Base-by-base conservation (phyloP, 2,797 vertebrate species). In the Urosaurus nigricauda region DNA sequence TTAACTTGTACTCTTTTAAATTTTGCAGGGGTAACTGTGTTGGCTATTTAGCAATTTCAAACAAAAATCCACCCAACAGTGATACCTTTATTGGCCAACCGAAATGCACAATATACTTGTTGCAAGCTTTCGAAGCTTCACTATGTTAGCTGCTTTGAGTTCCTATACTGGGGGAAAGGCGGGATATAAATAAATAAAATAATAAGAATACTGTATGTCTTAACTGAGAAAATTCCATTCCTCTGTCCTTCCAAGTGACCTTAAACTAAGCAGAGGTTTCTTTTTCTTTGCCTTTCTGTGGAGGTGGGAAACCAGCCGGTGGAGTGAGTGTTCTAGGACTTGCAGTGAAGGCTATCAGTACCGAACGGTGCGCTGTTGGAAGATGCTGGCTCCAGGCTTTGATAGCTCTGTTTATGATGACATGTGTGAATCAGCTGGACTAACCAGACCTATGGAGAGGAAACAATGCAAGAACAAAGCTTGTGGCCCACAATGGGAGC, bases 241-340 rank as follows among this genome's bases (percentile, higher is more conserved):
- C 73, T 47, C 32, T 32, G 9, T n/a, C 13, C 26, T 40, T 26
- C 24, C 13, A 12, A 0, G 40, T 51, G 5, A 29, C 58, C 5
- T 63, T 17, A 40, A 26, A 47, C 90, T 93, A 63, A 95, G 83
- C 83, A 56, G 83, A 56, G 21, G 78, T 88, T 90, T 88, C 29
- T 84, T 75, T 68, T 93, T 80, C 92, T 86, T 71, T 90, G 51
- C 92, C 47, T 85, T 53, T 80, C 84, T 0, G 0, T 89, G 86
- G 93, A 98, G 98, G 78, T 98, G 98, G 98, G 98, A 98, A 96
- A 98, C 98, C 71, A 98, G 98, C 56, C 97, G 96, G 0, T 98
- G 98, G 98, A 98, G 98, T 0, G 98, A 98, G 75, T 98, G 98
- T 93, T 98, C 98, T 0, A 96, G 97, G 9, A 98, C 98, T 16